Evolutionary conservation across 1,140 invertebrate species (phyloP), one percentile per base, ranked within the genome.

Genomic region (Micrasema minimum): DNA sequence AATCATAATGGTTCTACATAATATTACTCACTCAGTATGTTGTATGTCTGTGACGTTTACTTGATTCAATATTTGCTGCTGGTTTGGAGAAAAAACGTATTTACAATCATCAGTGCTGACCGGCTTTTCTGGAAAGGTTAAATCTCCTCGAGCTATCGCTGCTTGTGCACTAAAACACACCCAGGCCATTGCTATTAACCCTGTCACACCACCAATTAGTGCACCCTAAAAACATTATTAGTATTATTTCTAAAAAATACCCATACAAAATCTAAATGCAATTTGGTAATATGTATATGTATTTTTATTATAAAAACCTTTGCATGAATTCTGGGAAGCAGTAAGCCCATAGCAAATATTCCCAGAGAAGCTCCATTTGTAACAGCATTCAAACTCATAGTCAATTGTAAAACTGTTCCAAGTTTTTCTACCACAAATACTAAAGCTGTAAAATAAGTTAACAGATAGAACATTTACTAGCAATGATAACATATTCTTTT

Each of bases 171-270:
- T 91, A 16, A 95, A 82, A 38, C 91, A 93, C 37, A 97, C 86
- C 93, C 94, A 97, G 68, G 91, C 88, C 82, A 95, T 91, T 37
- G 93, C 87, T 14, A 85, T 76, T 6, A 97, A 80, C 16, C 93
- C 89, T 9, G 85, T 81, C 1, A 92, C 70, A 11, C 93, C 89
- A n/a, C 95, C 95, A 35, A 87, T 83, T 4, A 93, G 80, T 0
- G 94, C 95, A 35, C 94, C 94, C 92, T 95, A 75, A 83, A 31
- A 31, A 87, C 84, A 53, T 48, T 43, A 48, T 55, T 31, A 66
- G 14, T 6, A 57, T 4, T 0, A 23, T 23, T 51, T 26, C 2
- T 23, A 26, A 51, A 51, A 23, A 23, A 23, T 50, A 11, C 5
- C 9, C 48, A 23, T 51, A 31, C 2, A 31, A 31, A 31, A 31